Base-by-base conservation (phyloP, 1,140 invertebrate species). In the Luehdorfia chinensis region DNA sequence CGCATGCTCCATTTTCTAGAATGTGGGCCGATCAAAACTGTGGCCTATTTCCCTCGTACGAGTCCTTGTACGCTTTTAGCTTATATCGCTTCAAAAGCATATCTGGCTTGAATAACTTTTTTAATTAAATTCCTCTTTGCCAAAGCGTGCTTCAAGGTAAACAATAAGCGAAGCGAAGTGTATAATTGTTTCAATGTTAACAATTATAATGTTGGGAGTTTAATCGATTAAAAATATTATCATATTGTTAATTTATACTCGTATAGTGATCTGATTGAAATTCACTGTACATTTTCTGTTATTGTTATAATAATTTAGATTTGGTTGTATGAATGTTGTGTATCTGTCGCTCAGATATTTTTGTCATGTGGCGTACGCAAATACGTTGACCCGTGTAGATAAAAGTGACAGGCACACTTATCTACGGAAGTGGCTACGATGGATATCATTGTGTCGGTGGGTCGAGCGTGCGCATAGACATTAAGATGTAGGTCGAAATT, bases 391-490 rank as follows among this genome's bases (percentile, higher is more conserved):
- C 39, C 39, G 23, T n/a, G 4, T 15, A 14, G n/a, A 27, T 28
- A 28, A 43, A 30, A 15, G 39, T 4, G 25, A 14, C 25, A 13
- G n/a, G 13, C 12, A 28, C 9, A 28, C 21, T 28, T 43, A 43
- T 43, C 39, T 43, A 14, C 25, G 39, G 39, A 43, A 43, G 25
- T 43, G 16, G 28, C 39, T 16, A 30, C 13, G 39, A 49, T 59
- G 33, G 18, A 30, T 51, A 16, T 32, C 36, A 21, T 18, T 46
- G 46, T 36, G 53, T 46, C 32, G 55, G 37, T 36, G 53, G 53
- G 59, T 65, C 48, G 60, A 69, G 46, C 50, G 52, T 18, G 39
- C 13, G 23, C 15, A n/a, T 13, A 12, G 9, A n/a, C 18, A 4
- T 21, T 12, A 4, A 12, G 37, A 41, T 27, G 11, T 27, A 27